Percentiles rank a stretch among this genome's conserved stretches.
phyloP scores from a whole-genome alignment of 2,113 vertebrate genomes.

The Oreochromis spilurus region DNA sequence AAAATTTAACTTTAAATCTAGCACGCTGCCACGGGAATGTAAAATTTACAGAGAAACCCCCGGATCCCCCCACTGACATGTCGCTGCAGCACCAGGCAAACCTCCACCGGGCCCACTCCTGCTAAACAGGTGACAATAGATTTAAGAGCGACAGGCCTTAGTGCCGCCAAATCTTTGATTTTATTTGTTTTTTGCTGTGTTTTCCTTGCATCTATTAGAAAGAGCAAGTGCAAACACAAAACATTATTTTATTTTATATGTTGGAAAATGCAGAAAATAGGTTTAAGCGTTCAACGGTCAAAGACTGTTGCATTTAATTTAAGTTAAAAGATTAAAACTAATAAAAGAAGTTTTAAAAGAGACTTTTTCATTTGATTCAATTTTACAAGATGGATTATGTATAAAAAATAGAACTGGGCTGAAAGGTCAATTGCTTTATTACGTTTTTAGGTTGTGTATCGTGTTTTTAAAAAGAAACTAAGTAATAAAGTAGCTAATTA shows the following conservation, averaged over 20 bases:
- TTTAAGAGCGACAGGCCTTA: background rate
- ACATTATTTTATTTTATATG: background rate
- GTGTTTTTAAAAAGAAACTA: no score
- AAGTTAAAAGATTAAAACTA: background rate
- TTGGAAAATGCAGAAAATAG: background rate
- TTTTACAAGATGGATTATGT: background rate
- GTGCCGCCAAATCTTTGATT: fast-evolving
- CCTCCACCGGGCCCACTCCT: fast-evolving
- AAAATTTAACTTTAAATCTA: no score
- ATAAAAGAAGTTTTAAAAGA: fast-evolving
- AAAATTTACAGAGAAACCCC: background rate
- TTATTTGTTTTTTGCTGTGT: fast-evolving
- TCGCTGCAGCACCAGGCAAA: fast-evolving
- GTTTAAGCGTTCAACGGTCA: fast-evolving
- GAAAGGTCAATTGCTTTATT: no score
- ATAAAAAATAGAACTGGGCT: background rate
- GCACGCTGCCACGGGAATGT: background rate
- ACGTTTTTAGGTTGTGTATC: no score
- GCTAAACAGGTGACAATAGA: background rate
- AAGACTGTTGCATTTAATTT: background rate
- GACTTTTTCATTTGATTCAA: background rate
- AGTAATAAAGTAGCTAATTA: background rate
- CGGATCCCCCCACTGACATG: background rate
- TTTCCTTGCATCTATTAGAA: background rate
- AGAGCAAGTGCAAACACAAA: background rate